A percentile compares a stretch with the other conserved stretches of the same genome.
These are phyloP conservation scores for Camponotus floridanus DNA, from an alignment of 1,140 invertebrate genomes.

Conservation along the genomic window DNA sequence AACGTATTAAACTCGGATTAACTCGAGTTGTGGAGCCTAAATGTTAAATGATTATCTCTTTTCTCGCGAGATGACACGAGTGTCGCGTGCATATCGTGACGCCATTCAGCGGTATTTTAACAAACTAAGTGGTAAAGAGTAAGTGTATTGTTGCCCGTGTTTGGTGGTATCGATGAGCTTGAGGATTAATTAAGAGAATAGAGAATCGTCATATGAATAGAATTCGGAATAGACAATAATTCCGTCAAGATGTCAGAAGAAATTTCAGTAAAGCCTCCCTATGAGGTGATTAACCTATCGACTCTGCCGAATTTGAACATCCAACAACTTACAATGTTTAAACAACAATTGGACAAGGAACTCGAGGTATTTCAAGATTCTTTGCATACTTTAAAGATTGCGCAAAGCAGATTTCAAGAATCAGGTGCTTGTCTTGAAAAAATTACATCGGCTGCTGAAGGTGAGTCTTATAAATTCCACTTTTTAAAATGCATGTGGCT, in stretches of 20 bases:
- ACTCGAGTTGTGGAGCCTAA: too few relatives aligned
- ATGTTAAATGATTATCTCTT: too few relatives aligned
- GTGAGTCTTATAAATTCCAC: slow-evolving; percentile 76
- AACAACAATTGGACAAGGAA: slow-evolving; percentile 96
- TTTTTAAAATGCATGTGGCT: background rate
- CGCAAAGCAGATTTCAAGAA: slow-evolving; percentile 95
- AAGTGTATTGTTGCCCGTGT: slow-evolving; percentile 52
- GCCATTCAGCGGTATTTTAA: background rate
- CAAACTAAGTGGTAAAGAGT: background rate
- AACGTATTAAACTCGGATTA: too few relatives aligned
- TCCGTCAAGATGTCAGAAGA: slow-evolving; percentile 86
- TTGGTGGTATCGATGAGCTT: slow-evolving; percentile 38
- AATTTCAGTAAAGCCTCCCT: slow-evolving; percentile 87
- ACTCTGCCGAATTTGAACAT: slow-evolving; percentile 92
- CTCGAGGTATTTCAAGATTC: slow-evolving; percentile 95
- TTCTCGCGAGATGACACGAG: slow-evolving; percentile 15
- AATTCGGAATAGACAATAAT: background rate
- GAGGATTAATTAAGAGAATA: background rate
- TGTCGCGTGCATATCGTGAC: background rate
- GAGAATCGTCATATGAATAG: background rate
- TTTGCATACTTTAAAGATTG: slow-evolving; percentile 94
- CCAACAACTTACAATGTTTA: slow-evolving; percentile 93
- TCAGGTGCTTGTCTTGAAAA: slow-evolving; percentile 95
- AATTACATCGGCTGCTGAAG: slow-evolving; percentile 90
- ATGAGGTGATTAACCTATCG: slow-evolving; percentile 91